Percentiles rank a stretch among this genome's conserved stretches.
These are phyloP conservation scores for Berghia stephanieae DNA, from an alignment of 1,140 invertebrate genomes.

Conservation along the genomic window DNA sequence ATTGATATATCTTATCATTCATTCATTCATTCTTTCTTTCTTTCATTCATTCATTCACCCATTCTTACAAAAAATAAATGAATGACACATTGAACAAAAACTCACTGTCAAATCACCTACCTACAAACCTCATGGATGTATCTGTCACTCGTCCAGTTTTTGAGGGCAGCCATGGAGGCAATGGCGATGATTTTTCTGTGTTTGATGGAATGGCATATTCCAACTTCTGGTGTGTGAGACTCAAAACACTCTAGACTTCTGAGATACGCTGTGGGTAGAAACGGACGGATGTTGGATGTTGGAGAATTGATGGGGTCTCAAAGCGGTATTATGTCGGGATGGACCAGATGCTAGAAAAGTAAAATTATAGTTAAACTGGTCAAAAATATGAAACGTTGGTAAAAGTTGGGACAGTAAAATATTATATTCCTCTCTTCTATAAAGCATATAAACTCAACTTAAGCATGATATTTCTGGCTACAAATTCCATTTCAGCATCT, in stretches of 20 bases:
- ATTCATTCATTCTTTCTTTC: too few relatives aligned
- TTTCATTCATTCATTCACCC: too few relatives aligned
- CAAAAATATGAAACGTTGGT: background rate
- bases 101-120: background rate
- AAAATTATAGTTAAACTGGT: too few relatives aligned
- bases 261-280: background rate
- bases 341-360: background rate
- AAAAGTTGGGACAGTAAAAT: background rate
- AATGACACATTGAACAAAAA: too few relatives aligned
- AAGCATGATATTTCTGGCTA: too few relatives aligned
- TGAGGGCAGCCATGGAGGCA: background rate
- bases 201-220: slow-evolving; percentile 12
- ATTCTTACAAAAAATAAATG: too few relatives aligned
- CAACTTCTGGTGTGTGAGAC: slow-evolving; percentile 8
- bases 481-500: too few relatives aligned
- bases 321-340: background rate
- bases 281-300: background rate
- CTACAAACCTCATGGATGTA: slow-evolving; percentile 10
- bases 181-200: background rate
- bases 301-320: background rate
- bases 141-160: background rate
- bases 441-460: background rate
- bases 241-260: slow-evolving; percentile 15
- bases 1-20: too few relatives aligned
- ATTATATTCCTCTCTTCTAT: background rate